phyloP scores from a whole-genome alignment of 1,140 invertebrate genomes.

The Brachionus calyciflorus region DNA sequence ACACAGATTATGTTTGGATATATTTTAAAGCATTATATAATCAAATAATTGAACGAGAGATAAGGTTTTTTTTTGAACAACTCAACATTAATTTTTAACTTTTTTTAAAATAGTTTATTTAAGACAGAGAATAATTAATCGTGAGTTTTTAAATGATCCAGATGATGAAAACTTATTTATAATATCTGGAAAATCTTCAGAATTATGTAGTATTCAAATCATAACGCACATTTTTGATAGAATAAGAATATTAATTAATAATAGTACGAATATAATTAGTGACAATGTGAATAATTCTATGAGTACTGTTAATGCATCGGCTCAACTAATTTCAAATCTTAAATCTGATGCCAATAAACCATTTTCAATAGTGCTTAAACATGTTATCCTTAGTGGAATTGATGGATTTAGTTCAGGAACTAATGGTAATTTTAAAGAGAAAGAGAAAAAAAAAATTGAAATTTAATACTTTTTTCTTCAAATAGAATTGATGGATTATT shows the following conservation, averaged over 20 bases:
- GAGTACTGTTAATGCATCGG: neutral
- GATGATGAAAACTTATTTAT: slow-evolving; percentile 29
- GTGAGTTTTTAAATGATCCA: slow-evolving; percentile 41
- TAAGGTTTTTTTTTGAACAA: slow-evolving; percentile 52
- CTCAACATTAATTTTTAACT: neutral
- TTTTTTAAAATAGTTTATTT: neutral
- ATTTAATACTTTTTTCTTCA: neutral
- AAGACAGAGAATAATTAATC: slow-evolving; percentile 52
- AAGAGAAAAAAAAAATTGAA: too few relatives aligned
- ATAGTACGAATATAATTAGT: slow-evolving; percentile 1
- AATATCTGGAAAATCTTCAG: slow-evolving; percentile 1
- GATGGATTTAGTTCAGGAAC: slow-evolving; percentile 5
- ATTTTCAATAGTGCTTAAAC: slow-evolving; percentile 8
- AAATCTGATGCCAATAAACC: slow-evolving; percentile 24
- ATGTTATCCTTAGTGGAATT: slow-evolving; percentile 8
- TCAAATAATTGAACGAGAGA: slow-evolving; percentile 74
- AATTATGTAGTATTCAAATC: slow-evolving; percentile 6
- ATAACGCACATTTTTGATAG: slow-evolving; percentile 36
- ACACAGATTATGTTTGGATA: slow-evolving; percentile 87
- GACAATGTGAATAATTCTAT: neutral
- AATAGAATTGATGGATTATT: slow-evolving; percentile 20
- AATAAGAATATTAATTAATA: slow-evolving; percentile 18
- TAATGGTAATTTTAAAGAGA: too few relatives aligned
- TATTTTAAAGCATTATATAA: slow-evolving; percentile 78
- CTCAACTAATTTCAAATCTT: neutral